Conservation (phyloP, 2,797 vertebrate genomes). For the Anabacerthia variegaticeps region DNA sequence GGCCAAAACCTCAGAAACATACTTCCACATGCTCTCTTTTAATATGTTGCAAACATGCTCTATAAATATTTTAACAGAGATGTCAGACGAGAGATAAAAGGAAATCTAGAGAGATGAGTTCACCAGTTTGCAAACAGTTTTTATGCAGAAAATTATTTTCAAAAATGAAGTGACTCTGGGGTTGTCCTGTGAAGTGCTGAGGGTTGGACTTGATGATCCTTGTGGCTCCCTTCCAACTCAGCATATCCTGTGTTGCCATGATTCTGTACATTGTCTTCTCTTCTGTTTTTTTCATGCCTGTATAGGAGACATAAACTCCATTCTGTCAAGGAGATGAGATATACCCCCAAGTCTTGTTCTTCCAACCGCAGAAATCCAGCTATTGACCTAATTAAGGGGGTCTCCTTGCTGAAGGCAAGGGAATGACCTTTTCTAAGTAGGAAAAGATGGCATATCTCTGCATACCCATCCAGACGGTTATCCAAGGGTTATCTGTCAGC, state of each 20-base stretch:
- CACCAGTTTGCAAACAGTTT: neutral
- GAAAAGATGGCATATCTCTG: neutral
- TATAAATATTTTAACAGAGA: neutral
- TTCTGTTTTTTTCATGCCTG: neutral
- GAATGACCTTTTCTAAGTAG: conserved; percentile 27
- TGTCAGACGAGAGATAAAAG: neutral
- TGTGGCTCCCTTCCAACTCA: neutral
- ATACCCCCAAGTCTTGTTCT: neutral
- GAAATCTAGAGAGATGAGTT: neutral
- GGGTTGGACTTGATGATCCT: rapidly evolving
- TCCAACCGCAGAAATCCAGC: neutral
- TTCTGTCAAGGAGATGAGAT: neutral
- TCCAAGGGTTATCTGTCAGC: neutral
- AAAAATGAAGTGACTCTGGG: neutral
- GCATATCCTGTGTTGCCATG: neutral
- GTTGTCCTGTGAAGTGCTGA: neutral
- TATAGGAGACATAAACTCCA: neutral
- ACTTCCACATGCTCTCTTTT: neutral
- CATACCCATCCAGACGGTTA: neutral
- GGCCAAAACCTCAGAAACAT: rapidly evolving
- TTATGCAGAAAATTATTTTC: neutral
- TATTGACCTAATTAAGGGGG: conserved; percentile 32
- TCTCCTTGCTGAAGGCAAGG: conserved; percentile 9
- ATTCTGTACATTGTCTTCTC: neutral
- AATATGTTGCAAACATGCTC: neutral